These are phyloP conservation scores for Synchiropus splendidus DNA, from an alignment of 2,113 vertebrate genomes.

Conservation along the genomic window DNA sequence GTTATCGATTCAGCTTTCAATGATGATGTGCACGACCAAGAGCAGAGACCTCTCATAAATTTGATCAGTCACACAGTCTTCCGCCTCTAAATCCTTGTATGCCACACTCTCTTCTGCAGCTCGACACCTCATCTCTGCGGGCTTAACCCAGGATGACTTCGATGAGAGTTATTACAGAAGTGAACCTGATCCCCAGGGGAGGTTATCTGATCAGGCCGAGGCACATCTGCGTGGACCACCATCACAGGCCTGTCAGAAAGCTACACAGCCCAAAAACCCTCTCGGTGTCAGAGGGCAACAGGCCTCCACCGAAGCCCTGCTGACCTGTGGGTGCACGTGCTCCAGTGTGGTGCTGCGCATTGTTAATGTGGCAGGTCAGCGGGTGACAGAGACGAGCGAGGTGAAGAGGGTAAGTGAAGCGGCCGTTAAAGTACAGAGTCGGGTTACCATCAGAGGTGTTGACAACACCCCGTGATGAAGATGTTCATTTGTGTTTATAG, in stretches of 20 bases:
- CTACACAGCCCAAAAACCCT: conserved; percentile 71
- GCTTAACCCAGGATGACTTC: conserved; percentile 56
- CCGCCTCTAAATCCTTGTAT: conserved; percentile 2
- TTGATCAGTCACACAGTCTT: conserved; percentile 9
- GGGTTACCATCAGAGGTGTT: conserved; percentile 38
- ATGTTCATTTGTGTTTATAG: background rate
- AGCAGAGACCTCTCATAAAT: conserved; percentile 14
- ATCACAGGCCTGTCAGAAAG: conserved; percentile 59
- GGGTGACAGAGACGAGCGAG: conserved; percentile 45
- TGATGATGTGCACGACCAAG: too few relatives aligned
- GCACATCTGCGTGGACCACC: conserved; percentile 74
- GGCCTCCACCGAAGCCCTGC: conserved; percentile 60
- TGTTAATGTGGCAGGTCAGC: conserved; percentile 37
- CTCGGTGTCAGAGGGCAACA: conserved; percentile 67
- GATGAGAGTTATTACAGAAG: conserved; percentile 70
- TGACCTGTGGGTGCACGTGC: conserved; percentile 58
- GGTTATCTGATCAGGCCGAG: conserved; percentile 66
- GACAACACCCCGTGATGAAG: conserved; percentile 2
- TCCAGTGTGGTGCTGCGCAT: conserved; percentile 35
- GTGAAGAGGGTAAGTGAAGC: conserved; percentile 48
- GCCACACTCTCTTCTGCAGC: conserved; percentile 15
- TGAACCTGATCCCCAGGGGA: conserved; percentile 65
- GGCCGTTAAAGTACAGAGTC: conserved; percentile 42
- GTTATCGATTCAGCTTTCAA: too few relatives aligned
- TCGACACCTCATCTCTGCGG: conserved; percentile 18